phyloP scores from a whole-genome alignment of 2,888 invertebrate species.

The Melanostoma mellinum region DNA sequence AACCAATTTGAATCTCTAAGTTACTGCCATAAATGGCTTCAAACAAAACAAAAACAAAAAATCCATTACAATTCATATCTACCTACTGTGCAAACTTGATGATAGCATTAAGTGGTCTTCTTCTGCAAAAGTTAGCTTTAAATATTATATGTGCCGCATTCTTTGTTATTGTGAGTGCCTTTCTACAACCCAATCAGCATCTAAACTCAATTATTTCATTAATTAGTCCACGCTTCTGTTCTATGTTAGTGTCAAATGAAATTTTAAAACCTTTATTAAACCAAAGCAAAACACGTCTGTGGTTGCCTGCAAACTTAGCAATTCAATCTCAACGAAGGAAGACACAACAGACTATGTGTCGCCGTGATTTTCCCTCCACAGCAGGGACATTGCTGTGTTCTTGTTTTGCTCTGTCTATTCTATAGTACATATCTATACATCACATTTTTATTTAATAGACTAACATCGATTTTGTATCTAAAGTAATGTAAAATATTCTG shows the following conservation, averaged over 20 bases:
- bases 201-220: conserved; percentile 67
- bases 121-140: neutral
- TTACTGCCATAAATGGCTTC: neutral
- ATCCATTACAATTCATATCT: neutral
- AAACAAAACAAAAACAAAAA: neutral
- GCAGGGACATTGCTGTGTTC: too few relatives aligned
- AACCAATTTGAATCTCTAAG: neutral
- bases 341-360: too few relatives aligned
- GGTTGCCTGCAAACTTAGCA: conserved; percentile 45
- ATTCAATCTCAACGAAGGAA: conserved; percentile 21
- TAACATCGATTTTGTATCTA: conserved; percentile 45
- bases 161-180: conserved; percentile 11
- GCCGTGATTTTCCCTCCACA: too few relatives aligned
- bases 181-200: conserved; percentile 59
- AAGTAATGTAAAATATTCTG: conserved; percentile 12
- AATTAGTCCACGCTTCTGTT: conserved; percentile 49
- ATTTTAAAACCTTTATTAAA: conserved; percentile 68
- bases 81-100: neutral
- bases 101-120: neutral
- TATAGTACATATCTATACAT: neutral
- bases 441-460: conserved; percentile 49
- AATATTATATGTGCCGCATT: neutral
- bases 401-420: neutral
- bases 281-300: conserved; percentile 56
- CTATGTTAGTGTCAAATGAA: conserved; percentile 58